Evolutionary conservation across 2,888 invertebrate species (phyloP), one percentile per base, ranked within the genome.

Genomic region (Synergus japonicus): DNA sequence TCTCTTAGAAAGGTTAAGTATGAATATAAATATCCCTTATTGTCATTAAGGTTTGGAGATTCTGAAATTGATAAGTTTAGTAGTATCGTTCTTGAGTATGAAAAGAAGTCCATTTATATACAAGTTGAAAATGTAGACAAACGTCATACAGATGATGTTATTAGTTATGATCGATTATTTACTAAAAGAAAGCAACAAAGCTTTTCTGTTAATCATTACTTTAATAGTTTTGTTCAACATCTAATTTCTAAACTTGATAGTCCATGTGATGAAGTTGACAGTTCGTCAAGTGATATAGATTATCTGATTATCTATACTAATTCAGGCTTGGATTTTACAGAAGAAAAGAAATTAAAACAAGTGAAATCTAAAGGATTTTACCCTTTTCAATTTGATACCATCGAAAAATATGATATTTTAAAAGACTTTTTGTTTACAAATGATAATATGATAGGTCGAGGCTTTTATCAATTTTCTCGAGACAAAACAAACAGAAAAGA

Each of bases 301-400:
- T 83, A 86, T 81, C 84, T 88, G 82, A 81, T 87, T 81, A 54
- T 88, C 29, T 88, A 85, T 84, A 86, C 86, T 60, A 88, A 88
- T 83, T 82, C 83, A 82, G 65, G 83, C 43, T 83, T 88, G 12
- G 84, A 86, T 78, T 80, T 87, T 79, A 83, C 86, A 79, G 76
- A 84, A 84, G 81, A 86, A 73, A 83, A 82, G 73, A 66, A 81
- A 60, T 85, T 87, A 67, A 86, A 76, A 79, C 22, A 82, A 76
- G 78, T 77, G 22, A 22, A 78, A 76, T 80, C 58, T 9, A 85
- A 73, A 67, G 66, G 65, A 29, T 80, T 66, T 18, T 82, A 77
- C 64, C 78, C 80, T 12, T 80, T 80, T 54, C 10, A 80, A 54
- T 78, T 82, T 69, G 60, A 73, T n/a, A 67, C 22, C 18, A n/a